Evolutionary conservation across 2,888 invertebrate genomes (phyloP).

Genomic region (Ochropleura plecta): DNA sequence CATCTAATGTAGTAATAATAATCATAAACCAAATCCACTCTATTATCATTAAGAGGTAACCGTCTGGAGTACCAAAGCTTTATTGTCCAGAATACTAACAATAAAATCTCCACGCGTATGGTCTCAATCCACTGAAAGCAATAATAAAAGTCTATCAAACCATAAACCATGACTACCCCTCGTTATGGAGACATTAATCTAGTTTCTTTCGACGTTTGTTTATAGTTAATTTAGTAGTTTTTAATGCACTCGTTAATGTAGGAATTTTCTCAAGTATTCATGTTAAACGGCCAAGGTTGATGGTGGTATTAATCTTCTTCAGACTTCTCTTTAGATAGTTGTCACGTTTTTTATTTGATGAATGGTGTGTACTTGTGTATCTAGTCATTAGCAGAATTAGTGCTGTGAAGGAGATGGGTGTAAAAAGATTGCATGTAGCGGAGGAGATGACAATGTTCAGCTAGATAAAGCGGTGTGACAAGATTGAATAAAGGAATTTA

Average conservation of each 20-base stretch:
- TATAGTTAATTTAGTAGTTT: slow-evolving; percentile 41
- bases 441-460: too few species aligned
- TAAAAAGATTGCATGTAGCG: too few species aligned
- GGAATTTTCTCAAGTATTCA: slow-evolving; percentile 44
- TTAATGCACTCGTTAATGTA: slow-evolving; percentile 37
- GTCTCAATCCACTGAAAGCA: slow-evolving; percentile 5
- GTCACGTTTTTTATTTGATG: slow-evolving; percentile 17
- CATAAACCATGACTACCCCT: slow-evolving; percentile 43
- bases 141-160: slow-evolving; percentile 48
- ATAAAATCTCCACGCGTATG: slow-evolving; percentile 19
- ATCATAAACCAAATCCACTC: slow-evolving; percentile 6
- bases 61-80: slow-evolving; percentile 3
- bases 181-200: slow-evolving; percentile 62
- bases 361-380: neutral
- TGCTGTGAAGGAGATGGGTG: neutral
- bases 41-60: neutral
- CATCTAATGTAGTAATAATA: slow-evolving; percentile 6
- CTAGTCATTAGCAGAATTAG: neutral
- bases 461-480: too few species aligned
- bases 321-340: neutral
- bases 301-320: slow-evolving; percentile 12
- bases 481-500: too few species aligned
- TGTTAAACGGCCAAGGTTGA: slow-evolving; percentile 51
- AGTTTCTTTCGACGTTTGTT: slow-evolving; percentile 48
- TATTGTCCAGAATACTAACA: slow-evolving; percentile 9